A percentile compares a stretch with the other conserved stretches of the same genome.
Conservation (phyloP, 2,888 invertebrate genomes). For the Dasypolia templi region DNA sequence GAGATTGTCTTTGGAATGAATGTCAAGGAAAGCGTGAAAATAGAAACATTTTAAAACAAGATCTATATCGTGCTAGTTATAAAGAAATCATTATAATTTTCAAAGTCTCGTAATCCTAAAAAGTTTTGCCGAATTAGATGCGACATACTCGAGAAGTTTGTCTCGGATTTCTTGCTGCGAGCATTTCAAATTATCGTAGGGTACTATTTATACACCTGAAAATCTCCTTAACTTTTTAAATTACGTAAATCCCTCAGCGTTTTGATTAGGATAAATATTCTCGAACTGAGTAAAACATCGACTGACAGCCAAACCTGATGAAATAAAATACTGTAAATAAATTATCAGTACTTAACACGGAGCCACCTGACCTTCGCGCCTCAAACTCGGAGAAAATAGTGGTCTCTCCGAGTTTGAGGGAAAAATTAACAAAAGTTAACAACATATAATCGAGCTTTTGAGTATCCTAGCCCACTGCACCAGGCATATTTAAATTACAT, state of each 20-base stretch:
- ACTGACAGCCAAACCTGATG: background rate
- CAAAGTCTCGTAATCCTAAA: constrained; percentile 9
- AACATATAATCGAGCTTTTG: background rate
- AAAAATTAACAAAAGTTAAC: background rate
- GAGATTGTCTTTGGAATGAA: too few relatives aligned
- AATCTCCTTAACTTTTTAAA: background rate
- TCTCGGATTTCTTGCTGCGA: constrained; percentile 1
- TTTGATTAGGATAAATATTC: background rate
- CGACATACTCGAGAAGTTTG: constrained; percentile 29
- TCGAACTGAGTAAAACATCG: too few relatives aligned
- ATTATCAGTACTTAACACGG: background rate
- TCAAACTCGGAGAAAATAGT: background rate
- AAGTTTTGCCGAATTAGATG: constrained; percentile 33
- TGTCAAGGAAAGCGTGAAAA: constrained; percentile 9
- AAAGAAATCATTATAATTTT: constrained; percentile 40
- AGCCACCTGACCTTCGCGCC: background rate
- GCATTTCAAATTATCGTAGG: constrained; percentile 8
- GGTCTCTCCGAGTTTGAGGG: background rate
- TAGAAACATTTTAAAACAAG: constrained; percentile 34
- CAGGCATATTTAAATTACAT: constrained; percentile 15
- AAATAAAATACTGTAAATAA: background rate
- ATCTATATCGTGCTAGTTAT: constrained; percentile 33
- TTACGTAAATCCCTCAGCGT: background rate
- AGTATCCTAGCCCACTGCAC: background rate
- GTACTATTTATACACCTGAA: background rate